These are phyloP conservation scores for Lomographa bimaculata DNA, from an alignment of 2,888 invertebrate genomes.

Conservation along the genomic window DNA sequence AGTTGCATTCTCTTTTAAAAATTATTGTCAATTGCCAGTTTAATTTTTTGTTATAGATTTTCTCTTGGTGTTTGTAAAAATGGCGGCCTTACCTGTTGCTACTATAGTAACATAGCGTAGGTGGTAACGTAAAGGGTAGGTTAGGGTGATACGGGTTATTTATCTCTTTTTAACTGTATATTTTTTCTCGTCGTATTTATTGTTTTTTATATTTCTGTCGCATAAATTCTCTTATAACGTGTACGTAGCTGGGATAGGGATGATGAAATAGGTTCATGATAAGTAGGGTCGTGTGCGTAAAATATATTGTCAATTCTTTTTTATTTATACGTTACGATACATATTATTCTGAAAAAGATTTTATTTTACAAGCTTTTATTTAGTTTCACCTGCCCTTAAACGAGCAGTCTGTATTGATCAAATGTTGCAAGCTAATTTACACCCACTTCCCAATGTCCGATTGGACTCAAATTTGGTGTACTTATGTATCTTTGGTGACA, in stretches of 20 bases:
- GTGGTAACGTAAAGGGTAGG: constrained; percentile 10
- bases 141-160: neutral
- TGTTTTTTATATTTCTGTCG: no score
- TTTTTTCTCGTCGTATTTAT: no score
- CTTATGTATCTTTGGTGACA: no score
- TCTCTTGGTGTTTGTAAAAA: constrained; percentile 12
- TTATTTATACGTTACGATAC: no score
- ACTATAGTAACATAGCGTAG: constrained; percentile 20
- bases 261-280: constrained; percentile 18
- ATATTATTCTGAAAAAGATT: no score
- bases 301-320: constrained; percentile 6
- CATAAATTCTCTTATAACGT: no score
- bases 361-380: no score
- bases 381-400: no score
- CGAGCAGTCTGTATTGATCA: no score
- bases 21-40: constrained; percentile 20
- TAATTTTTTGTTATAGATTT: constrained; percentile 16
- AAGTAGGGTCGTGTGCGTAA: constrained; percentile 6
- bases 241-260: neutral
- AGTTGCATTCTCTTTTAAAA: constrained; percentile 2
- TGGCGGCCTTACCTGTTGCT: constrained; percentile 22
- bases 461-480: no score
- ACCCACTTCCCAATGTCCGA: no score
- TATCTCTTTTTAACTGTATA: neutral
- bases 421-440: no score